phyloP scores from a whole-genome alignment of 2,797 vertebrate genomes.

The Liparis tanakae region DNA sequence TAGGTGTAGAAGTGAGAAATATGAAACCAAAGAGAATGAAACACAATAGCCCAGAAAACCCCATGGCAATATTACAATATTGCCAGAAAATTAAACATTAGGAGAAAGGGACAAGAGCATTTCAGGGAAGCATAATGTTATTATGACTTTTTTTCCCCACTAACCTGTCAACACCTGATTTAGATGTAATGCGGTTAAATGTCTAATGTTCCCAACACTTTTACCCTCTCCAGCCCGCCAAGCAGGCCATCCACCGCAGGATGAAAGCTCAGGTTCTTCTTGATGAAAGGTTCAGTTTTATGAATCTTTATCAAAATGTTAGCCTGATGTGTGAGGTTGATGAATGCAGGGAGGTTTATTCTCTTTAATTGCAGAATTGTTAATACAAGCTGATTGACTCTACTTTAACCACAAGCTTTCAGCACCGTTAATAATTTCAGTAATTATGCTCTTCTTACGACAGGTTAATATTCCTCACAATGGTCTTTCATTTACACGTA shows the following conservation, averaged over 20 bases:
- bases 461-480: conserved; percentile 24
- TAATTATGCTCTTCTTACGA: conserved; percentile 2
- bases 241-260: conserved; percentile 49
- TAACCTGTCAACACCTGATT: conserved; percentile 82
- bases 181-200: conserved; percentile 83
- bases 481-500: conserved; percentile 2
- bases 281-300: conserved; percentile 40
- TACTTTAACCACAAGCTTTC: conserved; percentile 11
- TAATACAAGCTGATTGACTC: neutral
- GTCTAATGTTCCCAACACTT: conserved; percentile 78
- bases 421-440: conserved; percentile 10
- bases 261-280: conserved; percentile 59
- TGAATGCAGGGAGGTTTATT: conserved; percentile 30
- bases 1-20: conserved; percentile 87
- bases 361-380: conserved; percentile 23
- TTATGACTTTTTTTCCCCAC: conserved; percentile 69
- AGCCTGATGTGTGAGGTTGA: conserved; percentile 43
- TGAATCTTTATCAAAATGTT: conserved; percentile 56
- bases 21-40: conserved; percentile 83
- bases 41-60: conserved; percentile 81
- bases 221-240: conserved; percentile 61
- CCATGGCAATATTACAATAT: conserved; percentile 83
- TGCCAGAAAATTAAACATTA: conserved; percentile 87
- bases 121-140: conserved; percentile 80
- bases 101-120: conserved; percentile 79